Percentiles rank a stretch among this genome's conserved stretches.
Conservation (phyloP, 1,140 invertebrate species). For the Lucilia sericata region DNA sequence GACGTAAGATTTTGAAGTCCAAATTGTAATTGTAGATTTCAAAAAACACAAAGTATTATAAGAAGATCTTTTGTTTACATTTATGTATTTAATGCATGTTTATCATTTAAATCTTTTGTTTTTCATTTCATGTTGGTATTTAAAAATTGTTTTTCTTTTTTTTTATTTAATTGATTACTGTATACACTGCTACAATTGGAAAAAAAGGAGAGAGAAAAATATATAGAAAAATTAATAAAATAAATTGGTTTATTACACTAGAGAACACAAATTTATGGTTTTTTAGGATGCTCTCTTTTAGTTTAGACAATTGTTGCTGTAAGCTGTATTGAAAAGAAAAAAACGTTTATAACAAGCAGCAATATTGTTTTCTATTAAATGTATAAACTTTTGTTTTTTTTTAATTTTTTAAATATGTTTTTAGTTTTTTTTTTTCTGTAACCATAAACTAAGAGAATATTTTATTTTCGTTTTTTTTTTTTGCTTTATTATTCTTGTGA, state of each 20-base stretch:
- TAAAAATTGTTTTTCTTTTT: conserved; percentile 11
- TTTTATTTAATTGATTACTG: not conserved
- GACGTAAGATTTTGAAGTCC: too few relatives aligned
- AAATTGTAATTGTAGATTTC: too few relatives aligned
- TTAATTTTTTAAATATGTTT: not conserved
- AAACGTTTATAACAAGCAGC: not conserved
- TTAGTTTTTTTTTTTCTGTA: not conserved
- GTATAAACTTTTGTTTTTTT: too few relatives aligned
- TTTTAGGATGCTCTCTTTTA: not conserved
- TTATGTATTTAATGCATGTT: conserved; percentile 28
- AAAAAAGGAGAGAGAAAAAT: not conserved
- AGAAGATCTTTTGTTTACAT: not conserved
- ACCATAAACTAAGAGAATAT: not conserved
- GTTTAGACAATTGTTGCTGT: not conserved
- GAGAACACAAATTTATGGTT: not conserved
- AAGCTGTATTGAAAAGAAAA: not conserved
- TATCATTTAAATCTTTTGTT: not conserved
- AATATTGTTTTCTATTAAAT: not conserved
- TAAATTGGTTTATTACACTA: not conserved
- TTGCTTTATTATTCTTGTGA: not conserved
- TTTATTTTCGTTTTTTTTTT: not conserved
- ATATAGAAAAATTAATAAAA: not conserved
- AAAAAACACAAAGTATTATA: too few relatives aligned
- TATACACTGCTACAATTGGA: not conserved
- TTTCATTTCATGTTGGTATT: conserved; percentile 2